Evolutionary conservation across 2,797 vertebrate genomes (phyloP), one percentile per base, ranked within the genome.

Genomic region (Labroides dimidiatus): DNA sequence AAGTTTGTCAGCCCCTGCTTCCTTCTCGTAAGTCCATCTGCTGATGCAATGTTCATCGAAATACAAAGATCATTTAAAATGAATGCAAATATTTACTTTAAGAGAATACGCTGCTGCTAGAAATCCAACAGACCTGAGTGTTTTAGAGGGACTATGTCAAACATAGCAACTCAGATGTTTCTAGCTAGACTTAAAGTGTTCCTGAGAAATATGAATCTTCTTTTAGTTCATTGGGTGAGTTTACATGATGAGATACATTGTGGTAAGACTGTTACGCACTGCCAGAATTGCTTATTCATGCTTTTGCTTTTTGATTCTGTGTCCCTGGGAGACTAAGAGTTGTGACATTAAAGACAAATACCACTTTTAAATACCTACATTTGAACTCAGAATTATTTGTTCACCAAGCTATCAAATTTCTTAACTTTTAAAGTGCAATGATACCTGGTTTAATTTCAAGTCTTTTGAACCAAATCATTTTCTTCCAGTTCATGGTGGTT

Each of bases 1-100:
- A 97, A 97, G 90, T 96, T 96, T 83, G 95, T 97, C 79, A 97
- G 96, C 60, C 96, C 96, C 50, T 97, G 96, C 84, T 97, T 97
- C 75, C 95, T 97, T 20, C 83, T 97, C 95, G 96, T 97, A 88
- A 92, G 93, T 63, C 1, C 5, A 3, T 61, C 27, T 53, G 36
- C 21, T 48, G 30, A 39, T 8, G 0, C 0, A 27, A 17, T 59
- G 10, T 42, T 19, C 36, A 54, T 12, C 12, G 19, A 4, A 51
- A 44, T 23, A 52, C n/a, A 19, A 54, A 13, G 10, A 17, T n/a
- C 27, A 1, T 0, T 42, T 58, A 27, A 14, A 50, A 49, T 1
- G 4, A 10, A 24, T 4, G 36, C 42, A 53, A 53, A 14, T 43
- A 37, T 8, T 51, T 6, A 45, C 5, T 51, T 33, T 14, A 20